Evolutionary conservation across 2,113 vertebrate species (phyloP), one percentile per base, ranked within the genome.

Genomic region (Ondatra zibethicus): DNA sequence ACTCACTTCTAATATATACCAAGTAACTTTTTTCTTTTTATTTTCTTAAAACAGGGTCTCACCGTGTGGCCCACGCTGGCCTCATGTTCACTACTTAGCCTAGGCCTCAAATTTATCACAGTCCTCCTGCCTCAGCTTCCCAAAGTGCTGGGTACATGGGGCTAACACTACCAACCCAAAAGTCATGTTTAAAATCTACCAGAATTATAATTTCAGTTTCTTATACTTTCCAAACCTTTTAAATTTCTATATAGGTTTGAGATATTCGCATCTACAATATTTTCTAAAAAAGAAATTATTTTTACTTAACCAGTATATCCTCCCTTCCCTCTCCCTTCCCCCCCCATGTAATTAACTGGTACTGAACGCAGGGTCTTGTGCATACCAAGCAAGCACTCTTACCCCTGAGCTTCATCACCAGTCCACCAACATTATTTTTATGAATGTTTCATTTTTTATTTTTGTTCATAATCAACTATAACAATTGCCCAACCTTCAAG

Each of bases 281-380:
- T 96, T 87, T 92, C 76, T 91, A 94, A 81, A 77, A 33, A 63
- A 89, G 87, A 66, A 95, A 93, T 77, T 55, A 73, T 89, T 72
- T 92, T 92, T 82, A 84, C 45, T 42, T 91, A 14, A 82, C 47
- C 31, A 72, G 36, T 25, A 91, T 77, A 61, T 82, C 66, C 52
- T 31, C 39, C 27, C 27, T 5, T 1, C 1, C 25, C 5, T 70
- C 16, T 33, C 39, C 42, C 25, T 7, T 1, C 42, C 23, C 42
- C 42, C 31, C 21, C 31, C 21, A 21, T 21, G 58, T 58, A 36
- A 68, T 19, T 36, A 23, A 36, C 36, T 27, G 33, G 45, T 16
- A n/a, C 13, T 29, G 23, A 39, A 11, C 45, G 1, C 33, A 11
- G 68, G 19, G 68, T 36, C 68, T n/a, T 25, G 25, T 52, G 25